A percentile compares a stretch with the other conserved stretches of the same genome.
Conservation (phyloP, 2,888 invertebrate species). For the Drosophila macrospina region DNA sequence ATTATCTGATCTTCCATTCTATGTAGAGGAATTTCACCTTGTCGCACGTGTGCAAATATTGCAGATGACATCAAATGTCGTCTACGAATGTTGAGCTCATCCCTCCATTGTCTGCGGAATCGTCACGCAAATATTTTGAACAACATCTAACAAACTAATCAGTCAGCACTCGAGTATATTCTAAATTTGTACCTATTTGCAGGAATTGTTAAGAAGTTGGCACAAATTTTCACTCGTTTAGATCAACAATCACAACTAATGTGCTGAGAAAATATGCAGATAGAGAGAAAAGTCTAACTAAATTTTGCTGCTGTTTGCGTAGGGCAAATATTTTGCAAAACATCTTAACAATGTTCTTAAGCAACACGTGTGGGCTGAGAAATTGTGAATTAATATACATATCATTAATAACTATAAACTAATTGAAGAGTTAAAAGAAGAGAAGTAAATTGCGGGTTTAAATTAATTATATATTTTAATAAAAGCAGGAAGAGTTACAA, state of each 20-base stretch:
- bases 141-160: slow-evolving; percentile 14
- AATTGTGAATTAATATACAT: not conserved
- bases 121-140: slow-evolving; percentile 40
- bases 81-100: slow-evolving; percentile 19
- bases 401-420: not conserved
- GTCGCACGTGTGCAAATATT: slow-evolving; percentile 64
- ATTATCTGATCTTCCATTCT: slow-evolving; percentile 4
- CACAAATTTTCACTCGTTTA: slow-evolving; percentile 25
- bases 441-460: no score
- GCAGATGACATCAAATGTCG: slow-evolving; percentile 72
- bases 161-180: slow-evolving; percentile 34
- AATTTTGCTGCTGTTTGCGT: slow-evolving; percentile 18
- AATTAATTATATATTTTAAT: no score
- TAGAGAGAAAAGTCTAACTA: not conserved
- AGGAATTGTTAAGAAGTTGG: not conserved
- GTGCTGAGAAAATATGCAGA: not conserved
- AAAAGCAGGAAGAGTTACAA: no score
- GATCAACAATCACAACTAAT: slow-evolving; percentile 18
- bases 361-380: not conserved
- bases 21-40: slow-evolving; percentile 22
- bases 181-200: slow-evolving; percentile 12
- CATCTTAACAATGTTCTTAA: not conserved
- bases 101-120: not conserved
- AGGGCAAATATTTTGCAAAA: slow-evolving; percentile 24
- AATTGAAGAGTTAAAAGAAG: not conserved